Evolutionary conservation across 2,797 vertebrate genomes (phyloP).

Genomic region (Spinibarbus caldwelli): DNA sequence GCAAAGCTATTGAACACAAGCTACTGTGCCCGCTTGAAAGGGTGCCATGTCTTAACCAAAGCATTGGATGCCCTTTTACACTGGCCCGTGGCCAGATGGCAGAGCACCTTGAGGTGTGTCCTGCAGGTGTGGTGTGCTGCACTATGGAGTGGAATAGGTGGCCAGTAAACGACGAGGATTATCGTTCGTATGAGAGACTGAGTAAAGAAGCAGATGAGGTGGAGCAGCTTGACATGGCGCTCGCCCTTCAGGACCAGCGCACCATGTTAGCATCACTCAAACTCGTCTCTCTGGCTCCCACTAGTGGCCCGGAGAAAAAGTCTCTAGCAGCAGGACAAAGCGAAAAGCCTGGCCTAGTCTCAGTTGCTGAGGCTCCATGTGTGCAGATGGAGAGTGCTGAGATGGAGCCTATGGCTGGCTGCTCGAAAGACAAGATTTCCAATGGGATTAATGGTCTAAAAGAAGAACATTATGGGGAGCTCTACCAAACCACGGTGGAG

Average conservation of each 20-base stretch:
- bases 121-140: constrained; percentile 97
- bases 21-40: constrained; percentile 90
- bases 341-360: neutral
- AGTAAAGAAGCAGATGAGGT: constrained; percentile 92
- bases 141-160: constrained; percentile 99
- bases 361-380: neutral
- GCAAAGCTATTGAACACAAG: constrained; percentile 91
- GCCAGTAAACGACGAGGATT: constrained; percentile 93
- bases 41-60: constrained; percentile 92
- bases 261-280: constrained; percentile 95
- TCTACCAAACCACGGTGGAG: constrained; percentile 94
- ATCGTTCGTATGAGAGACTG: constrained; percentile 92
- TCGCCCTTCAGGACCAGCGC: constrained; percentile 95
- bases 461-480: constrained; percentile 88
- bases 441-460: constrained; percentile 87
- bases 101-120: constrained; percentile 93
- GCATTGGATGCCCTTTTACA: constrained; percentile 90
- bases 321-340: neutral
- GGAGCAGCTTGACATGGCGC: constrained; percentile 96
- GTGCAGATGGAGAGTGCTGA: neutral
- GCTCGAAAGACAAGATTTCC: constrained; percentile 79
- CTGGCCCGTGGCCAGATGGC: constrained; percentile 89
- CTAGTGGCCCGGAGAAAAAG: constrained; percentile 63
- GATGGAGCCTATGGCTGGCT: constrained; percentile 69
- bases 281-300: constrained; percentile 91